These are phyloP conservation scores for Aethes cnicana DNA, from an alignment of 2,888 invertebrate genomes.

Conservation along the genomic window DNA sequence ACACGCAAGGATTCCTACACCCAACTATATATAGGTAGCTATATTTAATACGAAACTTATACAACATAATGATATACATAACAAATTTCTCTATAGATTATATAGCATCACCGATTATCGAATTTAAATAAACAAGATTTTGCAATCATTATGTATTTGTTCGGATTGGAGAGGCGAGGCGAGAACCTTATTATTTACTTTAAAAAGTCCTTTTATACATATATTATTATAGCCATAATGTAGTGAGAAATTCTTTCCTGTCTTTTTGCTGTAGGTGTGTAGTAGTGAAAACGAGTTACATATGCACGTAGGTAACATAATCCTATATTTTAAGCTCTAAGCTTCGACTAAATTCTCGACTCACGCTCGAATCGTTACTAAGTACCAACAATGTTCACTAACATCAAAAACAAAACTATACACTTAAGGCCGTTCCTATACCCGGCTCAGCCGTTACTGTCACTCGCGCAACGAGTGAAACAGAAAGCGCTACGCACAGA, in stretches of 20 bases:
- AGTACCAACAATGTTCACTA: neutral
- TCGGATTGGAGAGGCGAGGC: constrained; percentile 36
- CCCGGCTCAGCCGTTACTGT: too few species aligned
- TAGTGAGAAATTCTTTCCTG: too few species aligned
- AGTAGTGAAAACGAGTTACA: too few species aligned
- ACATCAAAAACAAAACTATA: constrained; percentile 11
- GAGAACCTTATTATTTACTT: too few species aligned
- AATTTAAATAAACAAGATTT: constrained; percentile 54
- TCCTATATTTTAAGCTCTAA: neutral
- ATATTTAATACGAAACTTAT: constrained; percentile 34
- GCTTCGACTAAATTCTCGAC: neutral
- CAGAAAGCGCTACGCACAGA: too few species aligned
- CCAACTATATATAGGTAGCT: constrained; percentile 35
- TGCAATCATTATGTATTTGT: constrained; percentile 48
- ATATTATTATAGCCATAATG: too few species aligned
- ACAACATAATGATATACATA: constrained; percentile 45
- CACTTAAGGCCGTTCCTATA: too few species aligned
- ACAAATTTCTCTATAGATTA: constrained; percentile 50
- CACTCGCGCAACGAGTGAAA: too few species aligned
- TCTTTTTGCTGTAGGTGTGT: too few species aligned
- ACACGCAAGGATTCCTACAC: constrained; percentile 51
- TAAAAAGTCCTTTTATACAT: too few species aligned
- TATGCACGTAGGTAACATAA: constrained; percentile 26
- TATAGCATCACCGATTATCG: constrained; percentile 43
- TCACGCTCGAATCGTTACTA: too few species aligned